phyloP scores from a whole-genome alignment of 2,113 vertebrate genomes.

The Hassar affinis region DNA sequence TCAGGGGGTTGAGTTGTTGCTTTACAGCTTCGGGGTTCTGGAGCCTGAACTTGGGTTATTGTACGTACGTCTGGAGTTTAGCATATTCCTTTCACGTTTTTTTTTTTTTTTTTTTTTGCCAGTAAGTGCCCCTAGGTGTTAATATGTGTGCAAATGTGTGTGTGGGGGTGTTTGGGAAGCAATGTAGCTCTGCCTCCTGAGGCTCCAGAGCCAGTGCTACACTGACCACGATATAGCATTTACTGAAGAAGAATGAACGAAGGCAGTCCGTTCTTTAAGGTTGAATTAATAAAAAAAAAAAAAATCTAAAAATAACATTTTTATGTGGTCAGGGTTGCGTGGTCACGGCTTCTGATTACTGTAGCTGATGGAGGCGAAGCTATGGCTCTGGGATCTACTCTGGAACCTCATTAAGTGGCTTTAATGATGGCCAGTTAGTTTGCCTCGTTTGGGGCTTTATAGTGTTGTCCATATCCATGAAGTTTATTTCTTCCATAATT shows the following conservation, averaged over 20 bases:
- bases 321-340: background rate
- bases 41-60: background rate
- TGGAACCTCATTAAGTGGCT: no score
- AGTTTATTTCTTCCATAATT: background rate
- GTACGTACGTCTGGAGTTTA: background rate
- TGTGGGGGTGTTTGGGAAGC: background rate
- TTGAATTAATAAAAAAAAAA: background rate
- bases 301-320: no score
- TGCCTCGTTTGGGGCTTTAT: slow-evolving; percentile 1
- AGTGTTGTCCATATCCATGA: background rate
- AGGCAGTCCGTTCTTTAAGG: background rate
- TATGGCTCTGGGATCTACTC: background rate
- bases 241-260: slow-evolving; percentile 1
- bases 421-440: background rate
- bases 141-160: background rate
- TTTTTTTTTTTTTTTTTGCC: no score
- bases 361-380: background rate
- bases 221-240: background rate
- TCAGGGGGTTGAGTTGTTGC: background rate
- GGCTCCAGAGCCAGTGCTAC: background rate
- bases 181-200: background rate
- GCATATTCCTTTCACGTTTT: no score
- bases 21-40: background rate
- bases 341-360: background rate
- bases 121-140: background rate